Conservation (phyloP, 2,113 vertebrate species). For the Tangachromis dhanisi region DNA sequence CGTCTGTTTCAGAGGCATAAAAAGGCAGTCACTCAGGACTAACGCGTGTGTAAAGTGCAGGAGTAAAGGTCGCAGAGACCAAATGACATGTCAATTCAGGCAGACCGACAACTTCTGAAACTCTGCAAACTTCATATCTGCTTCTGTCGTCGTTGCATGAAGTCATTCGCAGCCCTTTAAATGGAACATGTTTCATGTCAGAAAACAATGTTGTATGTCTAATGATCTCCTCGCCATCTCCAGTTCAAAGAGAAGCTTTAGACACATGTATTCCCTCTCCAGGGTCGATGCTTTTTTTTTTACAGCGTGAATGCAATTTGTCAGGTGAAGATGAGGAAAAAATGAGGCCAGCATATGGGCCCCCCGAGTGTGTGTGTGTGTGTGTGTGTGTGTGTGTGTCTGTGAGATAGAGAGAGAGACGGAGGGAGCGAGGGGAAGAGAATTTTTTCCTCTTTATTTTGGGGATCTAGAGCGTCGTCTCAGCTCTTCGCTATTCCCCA, state of each 20-base stretch:
- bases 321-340: slow-evolving; percentile 61
- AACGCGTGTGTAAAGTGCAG: background rate
- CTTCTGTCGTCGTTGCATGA: background rate
- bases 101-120: background rate
- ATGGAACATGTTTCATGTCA: slow-evolving; percentile 1
- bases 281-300: slow-evolving; percentile 42
- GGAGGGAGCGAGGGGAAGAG: background rate
- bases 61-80: background rate
- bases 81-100: background rate
- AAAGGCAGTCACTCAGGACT: background rate
- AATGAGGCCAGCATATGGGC: slow-evolving; percentile 51
- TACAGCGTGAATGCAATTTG: slow-evolving; percentile 53
- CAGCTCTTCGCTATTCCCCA: slow-evolving; percentile 54
- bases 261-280: slow-evolving; percentile 54
- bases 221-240: slow-evolving; percentile 44
- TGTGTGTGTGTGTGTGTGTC: background rate
- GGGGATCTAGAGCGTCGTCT: slow-evolving; percentile 59
- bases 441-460: slow-evolving; percentile 65
- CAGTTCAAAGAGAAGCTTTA: slow-evolving; percentile 51
- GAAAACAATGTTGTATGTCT: slow-evolving; percentile 46
- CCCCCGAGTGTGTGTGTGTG: background rate
- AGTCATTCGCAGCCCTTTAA: slow-evolving; percentile 16
- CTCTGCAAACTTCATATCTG: slow-evolving; percentile 10
- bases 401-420: background rate
- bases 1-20: background rate